Evolutionary conservation across 1,140 invertebrate species (phyloP).

Genomic region (Chlorops oryzae): DNA sequence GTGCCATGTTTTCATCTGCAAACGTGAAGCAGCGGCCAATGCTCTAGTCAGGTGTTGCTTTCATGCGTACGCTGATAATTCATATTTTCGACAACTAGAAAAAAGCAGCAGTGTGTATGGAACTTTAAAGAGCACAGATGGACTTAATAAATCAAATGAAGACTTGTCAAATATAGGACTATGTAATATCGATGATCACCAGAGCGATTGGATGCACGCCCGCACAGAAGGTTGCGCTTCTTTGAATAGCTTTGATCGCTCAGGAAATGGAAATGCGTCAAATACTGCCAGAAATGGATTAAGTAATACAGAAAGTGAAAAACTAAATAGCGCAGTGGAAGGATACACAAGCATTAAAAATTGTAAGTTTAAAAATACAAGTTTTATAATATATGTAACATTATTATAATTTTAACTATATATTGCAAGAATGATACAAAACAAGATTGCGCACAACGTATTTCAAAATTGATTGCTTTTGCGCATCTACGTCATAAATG

Average conservation of each 20-base stretch:
- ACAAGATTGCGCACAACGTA: too few species aligned
- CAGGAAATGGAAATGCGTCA: slow-evolving; percentile 32
- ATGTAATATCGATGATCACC: slow-evolving; percentile 30
- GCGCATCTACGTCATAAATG: too few species aligned
- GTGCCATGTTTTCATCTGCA: slow-evolving; percentile 98
- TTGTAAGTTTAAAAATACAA: slow-evolving; percentile 43
- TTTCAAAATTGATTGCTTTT: too few species aligned
- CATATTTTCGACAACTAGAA: slow-evolving; percentile 79
- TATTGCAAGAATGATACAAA: too few species aligned
- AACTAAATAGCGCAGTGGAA: slow-evolving; percentile 37
- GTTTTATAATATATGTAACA: too few species aligned
- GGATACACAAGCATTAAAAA: slow-evolving; percentile 47
- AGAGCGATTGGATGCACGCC: slow-evolving; percentile 49
- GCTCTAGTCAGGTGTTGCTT: slow-evolving; percentile 90
- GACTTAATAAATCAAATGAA: slow-evolving; percentile 50
- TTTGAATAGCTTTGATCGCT: slow-evolving; percentile 51
- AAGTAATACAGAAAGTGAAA: slow-evolving; percentile 33
- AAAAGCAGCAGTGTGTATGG: slow-evolving; percentile 49
- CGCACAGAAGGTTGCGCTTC: slow-evolving; percentile 54
- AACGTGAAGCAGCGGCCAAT: slow-evolving; percentile 89
- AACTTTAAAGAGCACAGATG: slow-evolving; percentile 49
- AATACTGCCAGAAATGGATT: slow-evolving; percentile 25
- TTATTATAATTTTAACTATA: too few species aligned
- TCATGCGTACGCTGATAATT: slow-evolving; percentile 90
- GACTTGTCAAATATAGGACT: slow-evolving; percentile 33